These are phyloP conservation scores for Argopecten irradians DNA, from an alignment of 1,140 invertebrate species.

Conservation along the genomic window DNA sequence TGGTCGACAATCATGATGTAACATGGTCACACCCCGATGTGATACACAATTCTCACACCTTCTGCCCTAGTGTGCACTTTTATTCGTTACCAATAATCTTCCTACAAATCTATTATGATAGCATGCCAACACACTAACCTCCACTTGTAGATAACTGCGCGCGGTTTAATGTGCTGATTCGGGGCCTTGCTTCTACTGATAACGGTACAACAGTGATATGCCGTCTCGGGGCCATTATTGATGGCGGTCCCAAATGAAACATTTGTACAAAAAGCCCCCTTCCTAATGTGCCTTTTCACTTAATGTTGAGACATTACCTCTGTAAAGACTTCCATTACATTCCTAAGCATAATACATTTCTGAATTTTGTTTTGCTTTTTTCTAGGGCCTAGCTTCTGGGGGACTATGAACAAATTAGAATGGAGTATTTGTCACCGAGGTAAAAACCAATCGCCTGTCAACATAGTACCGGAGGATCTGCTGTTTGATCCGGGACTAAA, in stretches of 20 bases:
- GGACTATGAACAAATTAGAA: conserved; percentile 92
- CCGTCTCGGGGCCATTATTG: not conserved
- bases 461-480: conserved; percentile 92
- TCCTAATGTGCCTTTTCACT: not conserved
- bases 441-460: conserved; percentile 94
- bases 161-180: not conserved
- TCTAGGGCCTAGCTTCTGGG: conserved; percentile 97
- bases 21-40: not conserved
- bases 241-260: conserved; percentile 20
- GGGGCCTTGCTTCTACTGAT: not conserved
- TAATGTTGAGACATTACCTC: not conserved
- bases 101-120: not conserved
- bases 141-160: not conserved
- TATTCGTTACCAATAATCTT: not conserved
- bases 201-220: not conserved
- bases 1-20: not conserved
- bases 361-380: conserved; percentile 45
- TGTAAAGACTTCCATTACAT: not conserved
- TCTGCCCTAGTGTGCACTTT: not conserved
- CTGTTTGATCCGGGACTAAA: conserved; percentile 95
- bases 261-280: not conserved
- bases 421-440: conserved; percentile 97
- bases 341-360: not conserved
- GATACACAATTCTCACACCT: not conserved
- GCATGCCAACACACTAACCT: not conserved